Evolutionary conservation across 1,140 invertebrate species (phyloP).

Genomic region (Drosophila albomicans): DNA sequence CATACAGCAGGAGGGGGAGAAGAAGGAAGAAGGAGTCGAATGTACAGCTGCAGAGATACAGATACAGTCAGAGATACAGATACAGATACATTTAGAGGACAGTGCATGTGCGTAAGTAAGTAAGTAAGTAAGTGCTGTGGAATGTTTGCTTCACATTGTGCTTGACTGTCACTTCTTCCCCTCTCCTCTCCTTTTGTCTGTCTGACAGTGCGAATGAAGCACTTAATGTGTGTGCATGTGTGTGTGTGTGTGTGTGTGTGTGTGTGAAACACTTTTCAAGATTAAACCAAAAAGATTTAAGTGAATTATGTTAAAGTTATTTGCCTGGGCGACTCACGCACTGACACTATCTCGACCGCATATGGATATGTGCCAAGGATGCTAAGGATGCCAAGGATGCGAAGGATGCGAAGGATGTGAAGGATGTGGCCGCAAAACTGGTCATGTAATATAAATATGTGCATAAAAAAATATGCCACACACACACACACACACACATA

Average conservation of each 20-base stretch:
- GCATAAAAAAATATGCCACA: slow-evolving; percentile 65
- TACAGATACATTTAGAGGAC: slow-evolving; percentile 18
- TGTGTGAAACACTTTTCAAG: slow-evolving; percentile 76
- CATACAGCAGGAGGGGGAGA: neutral
- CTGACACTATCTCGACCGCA: slow-evolving; percentile 48
- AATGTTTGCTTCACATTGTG: slow-evolving; percentile 27
- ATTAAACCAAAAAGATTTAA: slow-evolving; percentile 83
- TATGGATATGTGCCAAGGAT: slow-evolving; percentile 18
- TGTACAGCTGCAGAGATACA: slow-evolving; percentile 6
- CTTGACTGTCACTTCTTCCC: slow-evolving; percentile 27
- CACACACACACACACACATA: slow-evolving; percentile 28
- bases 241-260: slow-evolving; percentile 12
- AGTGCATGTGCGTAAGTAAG: slow-evolving; percentile 20
- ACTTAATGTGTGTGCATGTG: slow-evolving; percentile 22
- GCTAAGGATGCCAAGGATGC: slow-evolving; percentile 3
- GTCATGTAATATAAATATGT: slow-evolving; percentile 77
- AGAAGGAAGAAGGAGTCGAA: slow-evolving; percentile 27
- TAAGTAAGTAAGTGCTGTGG: slow-evolving; percentile 18
- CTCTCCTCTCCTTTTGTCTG: slow-evolving; percentile 19
- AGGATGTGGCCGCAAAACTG: slow-evolving; percentile 39
- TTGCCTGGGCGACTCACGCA: slow-evolving; percentile 66
- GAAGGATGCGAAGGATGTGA: slow-evolving; percentile 12
- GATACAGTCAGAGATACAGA: slow-evolving; percentile 9
- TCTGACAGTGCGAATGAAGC: slow-evolving; percentile 13
- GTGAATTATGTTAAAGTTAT: slow-evolving; percentile 83